phyloP scores from a whole-genome alignment of 1,140 invertebrate genomes.

The Chymomyza costata region DNA sequence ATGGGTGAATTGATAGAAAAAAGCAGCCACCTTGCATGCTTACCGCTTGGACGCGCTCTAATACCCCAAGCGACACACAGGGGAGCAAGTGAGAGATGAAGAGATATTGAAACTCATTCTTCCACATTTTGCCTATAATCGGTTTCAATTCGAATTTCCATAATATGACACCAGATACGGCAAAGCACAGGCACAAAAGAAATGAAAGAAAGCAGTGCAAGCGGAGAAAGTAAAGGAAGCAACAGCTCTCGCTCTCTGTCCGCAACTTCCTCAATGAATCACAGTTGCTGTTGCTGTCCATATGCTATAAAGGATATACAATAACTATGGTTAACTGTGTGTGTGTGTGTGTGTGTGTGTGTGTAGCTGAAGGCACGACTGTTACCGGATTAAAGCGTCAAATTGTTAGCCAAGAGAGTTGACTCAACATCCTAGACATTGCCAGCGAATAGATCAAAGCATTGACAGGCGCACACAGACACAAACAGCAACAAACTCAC shows the following conservation, averaged over 20 bases:
- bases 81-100: not conserved
- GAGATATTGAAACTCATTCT: constrained; percentile 20
- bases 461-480: constrained; percentile 15
- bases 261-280: constrained; percentile 41
- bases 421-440: constrained; percentile 13
- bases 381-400: constrained; percentile 67
- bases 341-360: too few species aligned
- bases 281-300: constrained; percentile 38
- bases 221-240: constrained; percentile 5
- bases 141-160: constrained; percentile 66
- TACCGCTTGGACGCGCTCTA: not conserved
- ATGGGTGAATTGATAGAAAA: too few species aligned
- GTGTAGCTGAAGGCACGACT: too few species aligned
- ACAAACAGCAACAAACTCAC: constrained; percentile 6
- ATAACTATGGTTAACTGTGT: too few species aligned
- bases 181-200: constrained; percentile 7
- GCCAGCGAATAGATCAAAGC: constrained; percentile 52
- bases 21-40: too few species aligned
- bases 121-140: constrained; percentile 67
- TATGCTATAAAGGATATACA: too few species aligned
- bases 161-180: constrained; percentile 58
- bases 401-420: constrained; percentile 52
- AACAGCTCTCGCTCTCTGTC: too few species aligned
- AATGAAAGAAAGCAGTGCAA: constrained; percentile 9
- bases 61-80: constrained; percentile 3